Evolutionary conservation across 2,113 vertebrate genomes (phyloP), one percentile per base, ranked within the genome.

Genomic region (Megaceryle torquata): DNA sequence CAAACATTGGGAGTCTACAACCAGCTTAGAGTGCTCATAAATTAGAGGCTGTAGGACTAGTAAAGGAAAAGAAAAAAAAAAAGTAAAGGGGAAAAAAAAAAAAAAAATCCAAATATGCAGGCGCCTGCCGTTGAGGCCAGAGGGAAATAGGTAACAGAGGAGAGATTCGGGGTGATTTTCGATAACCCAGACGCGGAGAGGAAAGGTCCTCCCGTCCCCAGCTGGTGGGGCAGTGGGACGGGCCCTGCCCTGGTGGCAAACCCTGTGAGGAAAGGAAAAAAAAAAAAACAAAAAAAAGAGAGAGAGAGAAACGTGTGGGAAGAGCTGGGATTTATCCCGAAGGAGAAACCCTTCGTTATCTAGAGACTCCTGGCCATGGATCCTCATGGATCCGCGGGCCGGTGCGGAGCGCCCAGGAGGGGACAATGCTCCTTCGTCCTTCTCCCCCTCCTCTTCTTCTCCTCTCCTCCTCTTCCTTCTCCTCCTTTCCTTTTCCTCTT

Each of bases 1-100:
- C 82, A 97, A 89, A 91, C 96, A 82, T 90, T 94, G 92, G 92
- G 95, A 97, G 74, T 80, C 92, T 95, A 64, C 82, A 61, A 88
- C 70, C 82, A 56, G 69, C 10, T 74, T 93, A 72, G 72, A 97
- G 90, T 79, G 81, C 81, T 96, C 89, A 80, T 97, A 97, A 97
- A 97, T 96, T 91, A 93, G 68, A 92, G 59, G 11, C 35, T 80
- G 60, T 35, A n/a, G 26, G 61, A 88, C 77, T 90, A 50, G 65
- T 91, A 88, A 1, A 31, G 14, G 7, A 10, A 35, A 59, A 13
- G 12, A 61, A 17, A 19, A 7, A 7, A 70, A 54, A 29, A 2
- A 37, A 26, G 20, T 21, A 6, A 60, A 28, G 15, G 24, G 43
- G 20, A 43, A 29, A 17, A 13, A 61, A 75, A 82, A 44, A 11